These are phyloP conservation scores for Gymnothorax reevesii DNA, from an alignment of 2,797 vertebrate species.

Conservation along the genomic window DNA sequence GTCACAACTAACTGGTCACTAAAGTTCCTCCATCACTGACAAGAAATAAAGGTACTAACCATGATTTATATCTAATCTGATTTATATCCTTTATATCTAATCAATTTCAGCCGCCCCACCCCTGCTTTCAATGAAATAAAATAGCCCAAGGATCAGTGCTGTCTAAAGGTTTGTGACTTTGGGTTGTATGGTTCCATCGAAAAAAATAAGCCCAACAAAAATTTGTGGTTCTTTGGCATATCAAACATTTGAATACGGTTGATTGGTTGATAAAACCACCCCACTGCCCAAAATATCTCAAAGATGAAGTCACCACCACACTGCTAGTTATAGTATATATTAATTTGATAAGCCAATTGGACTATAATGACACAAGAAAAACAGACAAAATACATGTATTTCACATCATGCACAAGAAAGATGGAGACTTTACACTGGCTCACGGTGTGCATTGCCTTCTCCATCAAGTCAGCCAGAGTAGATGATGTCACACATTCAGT, in stretches of 20 bases:
- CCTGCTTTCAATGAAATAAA: not conserved
- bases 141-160: too few relatives aligned
- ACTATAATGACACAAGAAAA: not conserved
- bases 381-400: not conserved
- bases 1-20: not conserved
- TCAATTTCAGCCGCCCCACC: not conserved
- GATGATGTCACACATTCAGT: not conserved
- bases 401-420: not conserved
- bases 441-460: not conserved
- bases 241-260: too few relatives aligned
- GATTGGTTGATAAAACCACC: not conserved
- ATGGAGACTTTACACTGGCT: not conserved
- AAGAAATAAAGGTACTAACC: not conserved
- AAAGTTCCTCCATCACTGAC: not conserved
- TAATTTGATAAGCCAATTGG: not conserved
- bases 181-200: not conserved
- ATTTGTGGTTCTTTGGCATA: not conserved
- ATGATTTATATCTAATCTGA: not conserved
- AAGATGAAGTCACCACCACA: not conserved
- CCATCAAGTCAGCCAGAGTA: not conserved
- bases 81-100: not conserved
- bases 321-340: not conserved
- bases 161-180: too few relatives aligned
- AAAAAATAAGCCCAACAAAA: not conserved
- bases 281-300: not conserved